Evolutionary conservation across 2,797 vertebrate genomes (phyloP), one percentile per base, ranked within the genome.

Genomic region (Champsocephalus gunnari): DNA sequence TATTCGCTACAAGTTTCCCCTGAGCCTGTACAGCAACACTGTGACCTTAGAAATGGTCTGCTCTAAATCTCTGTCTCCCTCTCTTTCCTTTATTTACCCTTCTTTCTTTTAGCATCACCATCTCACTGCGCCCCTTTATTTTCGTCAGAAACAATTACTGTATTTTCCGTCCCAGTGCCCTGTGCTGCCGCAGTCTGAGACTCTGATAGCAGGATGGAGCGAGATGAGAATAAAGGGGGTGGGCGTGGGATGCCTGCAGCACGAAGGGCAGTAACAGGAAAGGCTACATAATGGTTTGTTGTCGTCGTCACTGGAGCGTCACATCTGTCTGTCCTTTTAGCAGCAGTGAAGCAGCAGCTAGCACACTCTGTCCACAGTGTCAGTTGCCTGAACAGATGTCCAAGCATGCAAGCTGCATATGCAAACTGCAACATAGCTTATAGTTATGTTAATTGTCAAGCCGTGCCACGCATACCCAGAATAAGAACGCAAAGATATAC

Each of bases 61-160:
- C 69, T 67, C 28, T 72, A 68, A 73, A 58, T 73, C 71, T 80
- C 38, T 56, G n/a, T 66, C 66, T 79, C 61, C 81, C 61, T 67
- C 66, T 68, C 47, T 69, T 67, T 50, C 66, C 10, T 66, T n/a
- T 62, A 9, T 63, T 71, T 43, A 54, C 65, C 63, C 50, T 64
- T 61, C 60, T 68, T 64, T 65, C 67, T 62, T 87, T 75, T 71
- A 75, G 68, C 51, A 28, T 86, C 73, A 83, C 70, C 78, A 63
- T 83, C 82, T 90, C 79, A 62, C 82, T 19, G 48, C 83, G 76
- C 67, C 66, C 71, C 84, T 93, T 80, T 84, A 82, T 93, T 94
- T 94, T 93, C 83, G 81, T 91, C 89, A 89, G 87, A 90, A 94
- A 94, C 93, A 93, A 93, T 94, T 90, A 93, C 86, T 92, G 92